These are phyloP conservation scores for Teinopalpus imperialis DNA, from an alignment of 2,888 invertebrate species.

Conservation along the genomic window DNA sequence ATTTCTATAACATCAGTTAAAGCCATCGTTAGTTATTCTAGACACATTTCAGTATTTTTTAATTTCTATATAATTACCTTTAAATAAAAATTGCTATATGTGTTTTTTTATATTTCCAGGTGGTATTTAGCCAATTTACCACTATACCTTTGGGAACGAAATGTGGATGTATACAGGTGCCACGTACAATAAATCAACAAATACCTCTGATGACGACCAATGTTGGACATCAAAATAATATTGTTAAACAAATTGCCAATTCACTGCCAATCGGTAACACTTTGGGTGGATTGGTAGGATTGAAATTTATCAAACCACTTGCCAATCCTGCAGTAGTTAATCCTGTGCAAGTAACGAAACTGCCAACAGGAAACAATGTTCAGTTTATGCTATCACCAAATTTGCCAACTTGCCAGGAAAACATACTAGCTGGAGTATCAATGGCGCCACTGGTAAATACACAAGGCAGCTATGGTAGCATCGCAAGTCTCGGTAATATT, in stretches of 20 bases:
- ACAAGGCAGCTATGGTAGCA: too few relatives aligned
- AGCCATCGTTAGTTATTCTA: too few relatives aligned
- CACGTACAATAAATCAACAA: constrained; percentile 31
- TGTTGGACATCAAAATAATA: constrained; percentile 13
- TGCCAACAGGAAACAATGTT: constrained; percentile 20
- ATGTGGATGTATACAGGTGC: constrained; percentile 30
- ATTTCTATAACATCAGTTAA: too few relatives aligned
- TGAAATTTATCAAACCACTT: not conserved
- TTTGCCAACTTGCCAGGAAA: not conserved
- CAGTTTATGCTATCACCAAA: not conserved
- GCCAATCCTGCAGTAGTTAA: constrained; percentile 8
- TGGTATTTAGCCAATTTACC: constrained; percentile 33
- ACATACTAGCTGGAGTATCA: not conserved
- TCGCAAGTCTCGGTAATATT: too few relatives aligned
- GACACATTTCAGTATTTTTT: too few relatives aligned
- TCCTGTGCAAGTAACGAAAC: constrained; percentile 12
- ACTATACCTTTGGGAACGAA: constrained; percentile 26
- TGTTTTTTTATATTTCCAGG: constrained; percentile 38
- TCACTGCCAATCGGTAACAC: constrained; percentile 27
- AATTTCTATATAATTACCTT: too few relatives aligned
- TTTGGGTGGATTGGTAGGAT: not conserved
- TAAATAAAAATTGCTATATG: too few relatives aligned
- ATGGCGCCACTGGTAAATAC: constrained; percentile 12
- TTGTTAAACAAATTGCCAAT: constrained; percentile 14
- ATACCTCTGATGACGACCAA: constrained; percentile 7